A percentile compares a stretch with the other conserved stretches of the same genome.
Evolutionary conservation across 2,797 vertebrate genomes (phyloP).

Genomic region (Triplophysa yarkandensis): DNA sequence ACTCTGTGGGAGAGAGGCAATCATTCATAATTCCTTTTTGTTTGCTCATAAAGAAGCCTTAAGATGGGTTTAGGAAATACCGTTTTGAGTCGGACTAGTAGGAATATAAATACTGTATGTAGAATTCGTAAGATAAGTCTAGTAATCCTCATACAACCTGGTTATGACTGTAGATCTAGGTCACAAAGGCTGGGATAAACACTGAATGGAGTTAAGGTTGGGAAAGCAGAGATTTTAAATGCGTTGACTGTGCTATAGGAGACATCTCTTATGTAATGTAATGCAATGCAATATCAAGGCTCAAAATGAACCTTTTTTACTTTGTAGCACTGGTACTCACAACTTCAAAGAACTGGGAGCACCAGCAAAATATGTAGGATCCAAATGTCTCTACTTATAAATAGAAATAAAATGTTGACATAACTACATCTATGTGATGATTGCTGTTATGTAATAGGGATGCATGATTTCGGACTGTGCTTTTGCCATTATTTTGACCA

Average conservation of each 20-base stretch:
- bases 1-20: constrained; percentile 10
- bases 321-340: no score
- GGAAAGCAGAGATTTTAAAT: not conserved
- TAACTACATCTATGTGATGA: no score
- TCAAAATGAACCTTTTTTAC: no score
- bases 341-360: no score
- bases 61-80: not conserved
- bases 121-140: constrained; percentile 30
- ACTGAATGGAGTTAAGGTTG: constrained; percentile 3
- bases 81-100: constrained; percentile 1
- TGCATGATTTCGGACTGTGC: no score
- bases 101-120: not conserved
- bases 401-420: no score
- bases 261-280: not conserved
- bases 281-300: not conserved
- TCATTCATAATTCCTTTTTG: constrained; percentile 24
- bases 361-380: no score
- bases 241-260: not conserved
- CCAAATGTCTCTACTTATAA: no score
- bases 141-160: constrained; percentile 37
- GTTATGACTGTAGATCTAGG: constrained; percentile 26
- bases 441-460: no score
- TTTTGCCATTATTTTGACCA: no score
- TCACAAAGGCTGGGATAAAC: constrained; percentile 19
- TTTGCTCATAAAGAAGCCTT: constrained; percentile 18